phyloP scores from a whole-genome alignment of 2,888 invertebrate species.

The Aelia acuminata region DNA sequence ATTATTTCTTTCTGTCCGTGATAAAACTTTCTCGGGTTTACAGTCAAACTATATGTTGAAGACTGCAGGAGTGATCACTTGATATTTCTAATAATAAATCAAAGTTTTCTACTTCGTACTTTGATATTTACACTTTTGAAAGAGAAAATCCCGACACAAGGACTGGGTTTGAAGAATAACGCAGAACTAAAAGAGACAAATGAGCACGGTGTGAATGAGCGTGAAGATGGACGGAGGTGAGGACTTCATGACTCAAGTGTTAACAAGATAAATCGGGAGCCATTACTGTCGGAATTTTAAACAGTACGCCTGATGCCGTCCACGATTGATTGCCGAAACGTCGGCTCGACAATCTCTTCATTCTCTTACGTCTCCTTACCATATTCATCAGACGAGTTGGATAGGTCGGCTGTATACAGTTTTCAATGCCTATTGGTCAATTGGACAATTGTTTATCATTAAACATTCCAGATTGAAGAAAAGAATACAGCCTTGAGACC shows the following conservation, averaged over 20 bases:
- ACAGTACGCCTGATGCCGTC: conserved; percentile 33
- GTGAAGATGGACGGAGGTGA: conserved; percentile 41
- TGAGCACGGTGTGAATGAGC: background rate
- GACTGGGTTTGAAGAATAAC: conserved; percentile 19
- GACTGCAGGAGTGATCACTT: no score
- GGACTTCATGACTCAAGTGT: conserved; percentile 46
- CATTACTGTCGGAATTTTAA: conserved; percentile 46
- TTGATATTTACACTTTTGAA: background rate
- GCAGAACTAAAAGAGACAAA: conserved; percentile 36
- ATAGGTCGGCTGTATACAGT: background rate
- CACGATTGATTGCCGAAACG: conserved; percentile 17
- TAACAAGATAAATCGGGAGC: conserved; percentile 30
- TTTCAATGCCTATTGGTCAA: background rate
- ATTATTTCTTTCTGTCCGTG: no score
- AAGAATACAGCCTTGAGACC: background rate
- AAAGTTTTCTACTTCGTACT: background rate
- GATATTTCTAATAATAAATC: no score
- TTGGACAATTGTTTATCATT: background rate
- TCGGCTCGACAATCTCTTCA: background rate
- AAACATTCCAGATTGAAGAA: background rate
- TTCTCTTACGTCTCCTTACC: background rate
- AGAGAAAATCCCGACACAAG: background rate
- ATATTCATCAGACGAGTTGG: background rate
- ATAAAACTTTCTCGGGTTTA: no score
- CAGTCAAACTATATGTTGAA: no score